Evolutionary conservation across 2,113 vertebrate genomes (phyloP), one percentile per base, ranked within the genome.

Genomic region (Synchiropus splendidus): DNA sequence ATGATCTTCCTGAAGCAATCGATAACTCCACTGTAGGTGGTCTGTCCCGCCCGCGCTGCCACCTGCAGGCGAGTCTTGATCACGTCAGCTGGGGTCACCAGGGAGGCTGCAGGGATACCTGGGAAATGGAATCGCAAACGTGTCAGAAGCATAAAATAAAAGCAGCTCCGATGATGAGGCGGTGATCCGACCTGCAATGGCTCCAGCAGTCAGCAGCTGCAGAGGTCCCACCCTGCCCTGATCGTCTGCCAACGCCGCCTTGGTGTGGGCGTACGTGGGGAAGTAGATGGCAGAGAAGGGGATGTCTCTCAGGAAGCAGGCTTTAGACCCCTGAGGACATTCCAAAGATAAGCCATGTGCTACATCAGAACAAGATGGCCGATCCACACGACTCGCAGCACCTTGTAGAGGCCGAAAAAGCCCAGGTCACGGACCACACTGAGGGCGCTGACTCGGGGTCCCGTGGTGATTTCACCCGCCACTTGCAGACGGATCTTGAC

Each of bases 271-370:
- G 43, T 99, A 99, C 50, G 89, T 92, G 0, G 95, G 95, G 78
- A 99, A 99, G 80, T 97, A 99, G 79, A 99, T 99, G 39, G 91
- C 95, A 31, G 95, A 99, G 87, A 99, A 99, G 55, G 95, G 95
- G 86, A 99, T 96, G 85, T 99, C 95, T 75, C 95, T 88, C 71
- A 99, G 87, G 82, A 98, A 99, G 79, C 94, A 99, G 0, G 95
- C 95, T 88, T 99, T 98, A 69, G 94, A 93, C 76, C 94, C 95
- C 94, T 98, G 70, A 2, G 36, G 36, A 55, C 8, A 45, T 10
- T 63, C 5, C n/a, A 51, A 8, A 41, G 31, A 32, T 44, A 1
- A 51, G 16, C 34, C 15, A 36, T 6, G 44, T 4, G 12, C 10
- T 36, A 27, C 44, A 31, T 34, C 16, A 39, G 5, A 12, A 12